Percentiles rank a stretch among this genome's conserved stretches.
These are phyloP conservation scores for Caenorhabditis virilis DNA, from an alignment of 2,888 invertebrate genomes.

Conservation along the genomic window DNA sequence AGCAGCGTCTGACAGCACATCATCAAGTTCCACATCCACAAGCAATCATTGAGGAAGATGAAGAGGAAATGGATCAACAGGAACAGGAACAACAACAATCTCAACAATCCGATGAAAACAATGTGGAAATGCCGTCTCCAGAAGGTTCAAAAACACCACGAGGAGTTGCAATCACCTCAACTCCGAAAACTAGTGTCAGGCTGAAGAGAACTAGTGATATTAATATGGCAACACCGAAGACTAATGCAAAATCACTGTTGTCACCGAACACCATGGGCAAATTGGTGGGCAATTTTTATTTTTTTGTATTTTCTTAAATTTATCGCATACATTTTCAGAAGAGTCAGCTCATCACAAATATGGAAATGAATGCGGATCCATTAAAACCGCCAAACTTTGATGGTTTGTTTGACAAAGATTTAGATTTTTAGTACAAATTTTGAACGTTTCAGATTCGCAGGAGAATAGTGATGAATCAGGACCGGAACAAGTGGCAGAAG, in stretches of 20 bases:
- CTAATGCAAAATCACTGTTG: slow-evolving; percentile 10
- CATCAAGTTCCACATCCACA: too few species aligned
- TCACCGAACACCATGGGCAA: slow-evolving; percentile 27
- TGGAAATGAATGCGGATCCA: slow-evolving; percentile 12
- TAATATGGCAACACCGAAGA: slow-evolving; percentile 1
- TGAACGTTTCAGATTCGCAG: too few species aligned
- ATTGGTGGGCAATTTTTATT: too few species aligned
- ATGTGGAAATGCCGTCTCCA: slow-evolving; percentile 11
- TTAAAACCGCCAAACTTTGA: slow-evolving; percentile 17
- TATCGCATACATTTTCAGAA: background rate
- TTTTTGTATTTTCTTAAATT: too few species aligned
- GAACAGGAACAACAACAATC: background rate
- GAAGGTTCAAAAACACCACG: too few species aligned
- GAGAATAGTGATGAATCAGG: slow-evolving; percentile 10
- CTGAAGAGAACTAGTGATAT: background rate
- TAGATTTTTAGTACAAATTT: too few species aligned
- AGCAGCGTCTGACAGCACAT: too few species aligned
- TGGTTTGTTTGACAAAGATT: too few species aligned
- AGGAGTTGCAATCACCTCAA: background rate
- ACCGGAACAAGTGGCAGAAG: slow-evolving; percentile 1
- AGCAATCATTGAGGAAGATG: too few species aligned
- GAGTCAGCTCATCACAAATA: background rate
- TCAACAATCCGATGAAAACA: background rate
- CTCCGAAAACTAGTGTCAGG: slow-evolving; percentile 9
- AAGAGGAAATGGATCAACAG: slow-evolving; percentile 8